Base-by-base conservation (phyloP, 2,888 invertebrate species). In the Mermis nigrescens region DNA sequence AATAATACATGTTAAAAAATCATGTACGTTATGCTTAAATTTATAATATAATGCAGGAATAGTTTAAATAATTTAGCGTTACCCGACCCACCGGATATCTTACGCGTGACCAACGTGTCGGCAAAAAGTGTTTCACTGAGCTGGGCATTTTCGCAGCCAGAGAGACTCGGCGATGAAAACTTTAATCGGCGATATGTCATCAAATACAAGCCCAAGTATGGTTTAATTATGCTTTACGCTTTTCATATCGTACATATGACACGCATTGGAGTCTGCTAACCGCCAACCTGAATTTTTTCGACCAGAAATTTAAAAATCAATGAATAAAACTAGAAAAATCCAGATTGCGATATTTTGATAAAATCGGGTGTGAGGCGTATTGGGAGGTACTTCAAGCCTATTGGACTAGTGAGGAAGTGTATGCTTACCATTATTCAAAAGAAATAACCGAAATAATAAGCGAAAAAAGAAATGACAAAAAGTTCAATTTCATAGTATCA, bases 171-270 rank as follows among this genome's bases (percentile, higher is more conserved):
- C 31, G 68, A 69, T 31, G 64, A 68, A 31, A 89, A 90, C 69
- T 72, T 71, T 32, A 81, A 91, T n/a, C 85, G 85, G 69, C 91
- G 91, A 75, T 95, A 91, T 77, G 86, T 91, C 66, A 87, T 95
- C 69, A 89, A 90, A 76, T 92, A 91, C 80, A 91, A 91, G 74
- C 89, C 89, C 53, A 90, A 89, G 79, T 85, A 85, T 75, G 86
- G 86, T 4, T 3, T 7, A 7, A 26, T 4, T 7, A 12, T 7
- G 12, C 51, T 51, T n/a, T 12, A 4, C 12, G 12, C 22, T 22
- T 12, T 4, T 12, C n/a, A n/a, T 51, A 12, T 38, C 38, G 38
- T 7, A 38, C 38, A 38, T 38, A 12, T 19, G 38, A 38, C 38
- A n/a, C n/a, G n/a, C n/a, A n/a, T n/a, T n/a, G n/a, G n/a, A n/a